Conservation (phyloP, 2,797 vertebrate genomes). For the Mormyrops attenuatus region DNA sequence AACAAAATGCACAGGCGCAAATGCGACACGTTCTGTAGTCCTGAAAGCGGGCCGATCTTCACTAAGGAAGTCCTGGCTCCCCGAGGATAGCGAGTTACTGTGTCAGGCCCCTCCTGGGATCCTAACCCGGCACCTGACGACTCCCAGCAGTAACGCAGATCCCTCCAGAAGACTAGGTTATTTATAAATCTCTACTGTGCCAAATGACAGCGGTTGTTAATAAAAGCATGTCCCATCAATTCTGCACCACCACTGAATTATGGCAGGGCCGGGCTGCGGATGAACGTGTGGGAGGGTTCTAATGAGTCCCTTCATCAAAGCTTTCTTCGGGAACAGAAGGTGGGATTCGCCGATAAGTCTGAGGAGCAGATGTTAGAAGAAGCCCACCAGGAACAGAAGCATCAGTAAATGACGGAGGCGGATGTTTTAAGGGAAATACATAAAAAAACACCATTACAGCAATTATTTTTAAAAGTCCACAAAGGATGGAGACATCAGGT, state of each 20-base stretch:
- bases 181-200: background rate
- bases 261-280: background rate
- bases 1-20: background rate
- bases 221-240: background rate
- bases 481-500: background rate
- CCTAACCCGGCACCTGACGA: background rate
- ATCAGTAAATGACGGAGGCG: background rate
- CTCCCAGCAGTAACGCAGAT: background rate
- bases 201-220: background rate
- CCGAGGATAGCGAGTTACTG: background rate
- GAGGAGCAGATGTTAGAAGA: constrained; percentile 4
- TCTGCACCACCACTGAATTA: background rate
- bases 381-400: background rate
- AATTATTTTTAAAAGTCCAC: background rate
- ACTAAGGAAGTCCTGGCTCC: background rate
- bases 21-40: background rate
- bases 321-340: background rate
- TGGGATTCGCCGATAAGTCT: background rate
- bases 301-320: background rate
- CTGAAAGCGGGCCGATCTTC: background rate
- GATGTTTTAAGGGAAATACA: background rate
- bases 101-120: background rate
- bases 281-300: background rate
- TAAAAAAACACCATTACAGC: background rate
- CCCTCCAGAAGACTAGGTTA: background rate